These are phyloP conservation scores for Dicranocentrus wangi DNA, from an alignment of 2,888 invertebrate species.

Conservation along the genomic window DNA sequence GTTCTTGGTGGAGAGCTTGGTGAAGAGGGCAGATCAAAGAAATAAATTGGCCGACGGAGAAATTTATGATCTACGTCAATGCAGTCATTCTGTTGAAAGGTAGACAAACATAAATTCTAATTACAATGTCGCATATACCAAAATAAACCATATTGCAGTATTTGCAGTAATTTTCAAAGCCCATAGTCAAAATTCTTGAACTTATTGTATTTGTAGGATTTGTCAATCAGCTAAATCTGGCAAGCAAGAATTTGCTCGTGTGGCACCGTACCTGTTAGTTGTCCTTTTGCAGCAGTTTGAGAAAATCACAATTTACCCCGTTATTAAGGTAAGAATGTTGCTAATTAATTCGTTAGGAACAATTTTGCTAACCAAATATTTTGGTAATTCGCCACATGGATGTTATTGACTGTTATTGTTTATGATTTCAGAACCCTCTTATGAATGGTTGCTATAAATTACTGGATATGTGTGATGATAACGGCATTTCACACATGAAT, in stretches of 20 bases:
- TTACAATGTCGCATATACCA: background rate
- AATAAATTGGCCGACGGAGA: conserved; percentile 70
- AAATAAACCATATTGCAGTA: too few species aligned
- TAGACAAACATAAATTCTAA: conserved; percentile 27
- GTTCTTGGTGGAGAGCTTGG: conserved; percentile 66
- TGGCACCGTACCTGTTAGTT: conserved; percentile 76
- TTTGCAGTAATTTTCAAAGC: too few species aligned
- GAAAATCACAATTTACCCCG: conserved; percentile 75
- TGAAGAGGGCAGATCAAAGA: conserved; percentile 68
- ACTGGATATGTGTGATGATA: conserved; percentile 76
- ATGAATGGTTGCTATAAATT: conserved; percentile 76
- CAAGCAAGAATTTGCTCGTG: conserved; percentile 75
- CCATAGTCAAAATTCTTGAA: too few species aligned
- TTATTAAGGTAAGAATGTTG: conserved; percentile 77
- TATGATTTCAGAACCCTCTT: conserved; percentile 75
- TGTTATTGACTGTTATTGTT: too few species aligned
- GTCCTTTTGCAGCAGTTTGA: conserved; percentile 77
- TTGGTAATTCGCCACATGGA: too few species aligned
- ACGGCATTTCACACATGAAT: conserved; percentile 76
- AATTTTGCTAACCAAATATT: too few species aligned
- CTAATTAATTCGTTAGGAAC: background rate
- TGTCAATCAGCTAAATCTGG: conserved; percentile 71
- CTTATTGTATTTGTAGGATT: conserved; percentile 62
- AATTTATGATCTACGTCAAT: conserved; percentile 70
- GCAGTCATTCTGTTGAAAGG: conserved; percentile 71